Base-by-base conservation (phyloP, 2,888 invertebrate genomes). In the Psylliodes chrysocephalus region DNA sequence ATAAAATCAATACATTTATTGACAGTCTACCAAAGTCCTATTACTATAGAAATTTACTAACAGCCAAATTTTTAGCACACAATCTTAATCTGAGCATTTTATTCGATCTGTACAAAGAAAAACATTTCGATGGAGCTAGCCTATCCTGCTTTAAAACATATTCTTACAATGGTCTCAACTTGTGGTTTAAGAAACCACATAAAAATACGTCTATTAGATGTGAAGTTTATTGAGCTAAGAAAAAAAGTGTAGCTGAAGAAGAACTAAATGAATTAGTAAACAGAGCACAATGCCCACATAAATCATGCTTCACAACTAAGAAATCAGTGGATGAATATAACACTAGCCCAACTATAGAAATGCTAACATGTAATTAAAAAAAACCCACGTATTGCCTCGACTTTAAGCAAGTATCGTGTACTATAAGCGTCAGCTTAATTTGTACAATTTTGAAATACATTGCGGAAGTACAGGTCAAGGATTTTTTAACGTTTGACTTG, bases 401-500 rank as follows among this genome's bases (percentile, higher is more conserved):
- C n/a, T n/a, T n/a, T n/a, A n/a, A n/a, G n/a, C n/a, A n/a, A n/a
- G n/a, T n/a, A n/a, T 46, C 30, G 56, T 55, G 25, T 55, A 44
- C 18, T 56, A 56, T 14, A 46, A 56, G 30, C 12, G 56, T n/a
- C 56, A 46, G 28, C 12, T 56, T 4, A 46, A 56, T 56, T 55
- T 44, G 22, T 56, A 33, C 44, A 56, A 56, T 56, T 18, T 28
- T 22, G 56, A 28, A 10, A 56, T 56, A 12, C 56, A 46, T 42
- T 30, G 22, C 19, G n/a, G n/a, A n/a, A n/a, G n/a, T n/a, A n/a
- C n/a, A n/a, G n/a, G 47, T 40, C n/a, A 18, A 15, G 57, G 47
- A 22, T 18, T 33, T 33, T 57, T 47, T 47, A 3, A 35, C 35
- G 14, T 33, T 25, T 57, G 57, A 47, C 19, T 47, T n/a, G 57